phyloP scores from a whole-genome alignment of 2,888 invertebrate genomes.

The Lacanobia oleracea region DNA sequence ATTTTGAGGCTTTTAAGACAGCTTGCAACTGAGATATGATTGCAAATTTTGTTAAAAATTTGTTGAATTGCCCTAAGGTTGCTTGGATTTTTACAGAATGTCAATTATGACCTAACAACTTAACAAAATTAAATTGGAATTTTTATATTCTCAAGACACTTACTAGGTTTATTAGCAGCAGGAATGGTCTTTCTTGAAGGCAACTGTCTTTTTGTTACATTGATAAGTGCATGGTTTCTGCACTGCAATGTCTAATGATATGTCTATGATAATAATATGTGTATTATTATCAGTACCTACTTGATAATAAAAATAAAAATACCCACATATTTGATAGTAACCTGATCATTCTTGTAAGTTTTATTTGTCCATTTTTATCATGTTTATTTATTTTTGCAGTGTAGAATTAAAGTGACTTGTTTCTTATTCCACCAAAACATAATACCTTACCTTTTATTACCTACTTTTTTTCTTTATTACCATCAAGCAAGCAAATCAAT shows the following conservation, averaged over 20 bases:
- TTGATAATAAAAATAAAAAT: no score
- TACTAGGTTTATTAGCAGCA: neutral
- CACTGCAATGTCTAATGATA: neutral
- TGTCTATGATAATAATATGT: no score
- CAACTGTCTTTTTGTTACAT: no score
- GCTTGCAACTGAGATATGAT: no score
- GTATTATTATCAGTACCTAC: neutral
- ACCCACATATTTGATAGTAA: no score
- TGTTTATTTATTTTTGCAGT: neutral
- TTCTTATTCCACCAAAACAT: neutral
- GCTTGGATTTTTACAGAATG: no score
- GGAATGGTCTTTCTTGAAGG: neutral
- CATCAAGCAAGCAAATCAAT: no score
- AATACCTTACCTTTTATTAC: neutral
- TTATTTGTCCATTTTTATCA: neutral
- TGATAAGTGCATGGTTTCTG: neutral
- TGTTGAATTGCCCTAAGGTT: no score
- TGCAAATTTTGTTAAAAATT: no score
- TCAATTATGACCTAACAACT: no score
- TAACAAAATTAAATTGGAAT: no score
- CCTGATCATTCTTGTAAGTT: neutral
- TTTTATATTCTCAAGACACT: neutral
- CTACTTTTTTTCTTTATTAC: neutral
- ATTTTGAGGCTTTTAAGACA: no score
- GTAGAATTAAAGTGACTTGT: neutral